Evolutionary conservation across 2,888 invertebrate genomes (phyloP), one percentile per base, ranked within the genome.

Genomic region (Hetaerina titia): DNA sequence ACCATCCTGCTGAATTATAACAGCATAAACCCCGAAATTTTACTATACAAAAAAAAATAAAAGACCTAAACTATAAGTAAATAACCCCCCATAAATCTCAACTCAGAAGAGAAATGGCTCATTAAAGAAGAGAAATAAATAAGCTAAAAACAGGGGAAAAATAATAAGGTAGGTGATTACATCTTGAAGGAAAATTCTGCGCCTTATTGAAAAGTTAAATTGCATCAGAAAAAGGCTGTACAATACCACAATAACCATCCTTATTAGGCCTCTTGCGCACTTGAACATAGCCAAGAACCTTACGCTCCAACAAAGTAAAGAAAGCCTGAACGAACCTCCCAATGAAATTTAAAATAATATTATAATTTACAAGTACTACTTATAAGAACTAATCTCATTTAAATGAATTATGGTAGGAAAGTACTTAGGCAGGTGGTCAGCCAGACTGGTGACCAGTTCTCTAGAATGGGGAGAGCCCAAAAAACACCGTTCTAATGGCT

Each of bases 251-350:
- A 96, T 97, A 96, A 0, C 98, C 97, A 2, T 98, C 97, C 96
- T 98, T 98, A 97, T 98, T 98, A 56, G 98, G 98, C 0, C 98
- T 98, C 96, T 98, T 98, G 31, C 98, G 98, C 97, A 98, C 97
- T 96, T 98, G 98, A 97, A 98, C 97, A 97, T 98, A 98, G 0
- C 98, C 97, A 96, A 98, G 97, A 96, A 98, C 97, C 95, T 98
- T 98, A 4, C 98, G 98, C 9, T 98, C 98, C 96, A 98, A 97
- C 96, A 98, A 97, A 96, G 98, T 98, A 96, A 98, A 97, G 97
- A 98, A 98, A 96, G 98, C 98, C n/a, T n/a, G n/a, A 25, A 98
- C 98, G 0, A 96, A 60, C 95, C 95, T 95, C 95, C 95, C 95
- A 13, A 95, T 15, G 89, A 95, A 87, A 92, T 45, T 60, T 97